Evolutionary conservation across 2,797 vertebrate species (phyloP).

Genomic region (Pitangus sulphuratus): DNA sequence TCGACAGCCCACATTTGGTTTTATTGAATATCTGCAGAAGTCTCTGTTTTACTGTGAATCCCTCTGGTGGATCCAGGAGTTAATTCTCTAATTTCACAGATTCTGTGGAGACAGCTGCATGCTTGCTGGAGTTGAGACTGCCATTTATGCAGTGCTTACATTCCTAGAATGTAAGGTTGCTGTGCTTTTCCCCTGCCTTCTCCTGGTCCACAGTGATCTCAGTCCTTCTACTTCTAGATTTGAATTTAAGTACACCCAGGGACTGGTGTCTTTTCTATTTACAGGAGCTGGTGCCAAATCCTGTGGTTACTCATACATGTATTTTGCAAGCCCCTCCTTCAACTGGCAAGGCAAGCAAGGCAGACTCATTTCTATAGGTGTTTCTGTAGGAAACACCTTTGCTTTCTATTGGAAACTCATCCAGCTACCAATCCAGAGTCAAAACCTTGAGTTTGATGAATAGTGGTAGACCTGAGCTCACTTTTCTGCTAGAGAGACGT

Average conservation of each 20-base stretch:
- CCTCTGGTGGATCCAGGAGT: neutral
- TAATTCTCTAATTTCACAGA: neutral
- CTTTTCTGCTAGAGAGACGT: neutral
- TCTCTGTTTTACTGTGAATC: neutral
- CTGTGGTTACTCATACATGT: fast-evolving
- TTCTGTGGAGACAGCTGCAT: neutral
- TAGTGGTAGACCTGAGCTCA: neutral
- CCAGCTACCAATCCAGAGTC: neutral
- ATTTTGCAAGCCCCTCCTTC: neutral
- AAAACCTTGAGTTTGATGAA: neutral
- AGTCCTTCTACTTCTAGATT: neutral
- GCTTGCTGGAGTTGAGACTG: neutral
- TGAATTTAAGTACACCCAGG: neutral
- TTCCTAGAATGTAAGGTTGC: neutral
- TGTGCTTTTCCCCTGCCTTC: neutral
- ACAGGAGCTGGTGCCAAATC: neutral
- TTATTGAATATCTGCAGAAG: neutral
- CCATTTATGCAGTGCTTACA: neutral
- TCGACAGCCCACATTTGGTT: neutral
- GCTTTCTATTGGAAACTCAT: neutral
- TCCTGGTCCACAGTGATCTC: neutral
- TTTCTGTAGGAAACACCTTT: neutral
- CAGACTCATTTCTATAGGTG: neutral
- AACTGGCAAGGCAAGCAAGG: neutral
- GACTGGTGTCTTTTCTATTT: neutral